These are phyloP conservation scores for Peromyscus maniculatus DNA, from an alignment of 2,113 vertebrate genomes.

Conservation along the genomic window DNA sequence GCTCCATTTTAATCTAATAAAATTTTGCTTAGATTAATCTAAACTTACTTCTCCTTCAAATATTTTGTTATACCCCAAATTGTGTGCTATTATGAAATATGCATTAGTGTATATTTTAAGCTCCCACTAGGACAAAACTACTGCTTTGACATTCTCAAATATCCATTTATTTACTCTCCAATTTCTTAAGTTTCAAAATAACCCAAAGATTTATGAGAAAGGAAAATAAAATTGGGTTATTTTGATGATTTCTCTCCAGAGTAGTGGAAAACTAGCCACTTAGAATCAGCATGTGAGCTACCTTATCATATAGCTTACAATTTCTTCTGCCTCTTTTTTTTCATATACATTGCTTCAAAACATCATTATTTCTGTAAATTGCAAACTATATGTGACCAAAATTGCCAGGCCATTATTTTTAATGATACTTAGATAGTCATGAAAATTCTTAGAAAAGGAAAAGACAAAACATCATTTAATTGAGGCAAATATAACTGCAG, in stretches of 20 bases:
- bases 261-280: slow-evolving; percentile 74
- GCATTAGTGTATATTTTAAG: slow-evolving; percentile 5
- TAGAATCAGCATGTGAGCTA: slow-evolving; percentile 68
- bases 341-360: slow-evolving; percentile 51
- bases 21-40: not conserved
- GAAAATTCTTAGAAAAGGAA: not conserved
- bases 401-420: not conserved
- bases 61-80: slow-evolving; percentile 6
- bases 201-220: slow-evolving; percentile 55
- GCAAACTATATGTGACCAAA: slow-evolving; percentile 66
- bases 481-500: not conserved
- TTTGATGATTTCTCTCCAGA: slow-evolving; percentile 60
- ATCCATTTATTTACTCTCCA: slow-evolving; percentile 44
- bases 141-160: not conserved
- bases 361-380: slow-evolving; percentile 74
- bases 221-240: slow-evolving; percentile 59
- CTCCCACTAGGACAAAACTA: not conserved
- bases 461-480: not conserved
- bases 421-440: not conserved
- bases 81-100: not conserved
- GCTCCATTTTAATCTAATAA: not conserved
- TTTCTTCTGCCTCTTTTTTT: not conserved
- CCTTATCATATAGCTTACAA: slow-evolving; percentile 65
- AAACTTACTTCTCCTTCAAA: slow-evolving; percentile 25
- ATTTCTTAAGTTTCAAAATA: slow-evolving; percentile 57